Conservation (phyloP, 2,797 vertebrate genomes). For the Zenarchopterus dispar region DNA sequence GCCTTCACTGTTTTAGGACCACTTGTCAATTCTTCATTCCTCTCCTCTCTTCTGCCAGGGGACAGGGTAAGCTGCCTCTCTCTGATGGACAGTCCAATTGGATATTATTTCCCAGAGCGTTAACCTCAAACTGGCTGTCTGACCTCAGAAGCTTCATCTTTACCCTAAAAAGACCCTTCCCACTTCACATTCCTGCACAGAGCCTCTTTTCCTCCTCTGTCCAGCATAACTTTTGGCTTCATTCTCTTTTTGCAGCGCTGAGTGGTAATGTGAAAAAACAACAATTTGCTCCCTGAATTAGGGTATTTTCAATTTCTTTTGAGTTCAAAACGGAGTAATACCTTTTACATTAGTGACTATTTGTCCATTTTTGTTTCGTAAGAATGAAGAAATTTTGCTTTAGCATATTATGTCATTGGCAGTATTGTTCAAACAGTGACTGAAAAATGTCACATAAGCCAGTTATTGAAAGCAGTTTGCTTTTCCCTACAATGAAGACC, state of each 20-base stretch:
- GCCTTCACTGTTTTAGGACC: conserved; percentile 69
- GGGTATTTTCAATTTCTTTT: conserved; percentile 43
- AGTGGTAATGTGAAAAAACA: conserved; percentile 28
- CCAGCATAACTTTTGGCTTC: conserved; percentile 43
- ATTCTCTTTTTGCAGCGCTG: conserved; percentile 40
- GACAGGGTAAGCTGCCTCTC: conserved; percentile 60
- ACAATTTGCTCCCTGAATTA: conserved; percentile 47
- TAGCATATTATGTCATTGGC: conserved; percentile 36
- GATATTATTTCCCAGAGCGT: conserved; percentile 63
- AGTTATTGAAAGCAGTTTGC: conserved; percentile 53
- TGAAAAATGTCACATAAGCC: conserved; percentile 46
- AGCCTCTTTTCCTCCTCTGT: conserved; percentile 1
- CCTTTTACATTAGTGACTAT: conserved; percentile 37
- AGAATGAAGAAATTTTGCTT: conserved; percentile 43
- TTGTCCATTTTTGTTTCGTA: conserved; percentile 44
- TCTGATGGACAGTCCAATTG: conserved; percentile 63
- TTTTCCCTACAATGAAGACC: conserved; percentile 52
- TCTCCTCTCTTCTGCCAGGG: conserved; percentile 52
- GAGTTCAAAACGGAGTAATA: conserved; percentile 51
- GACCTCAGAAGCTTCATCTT: conserved; percentile 53
- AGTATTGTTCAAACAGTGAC: conserved; percentile 31
- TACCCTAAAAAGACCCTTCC: conserved; percentile 34
- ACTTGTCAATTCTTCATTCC: conserved; percentile 83
- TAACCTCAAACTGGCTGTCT: conserved; percentile 43
- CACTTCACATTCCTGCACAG: conserved; percentile 12